A percentile compares a stretch with the other conserved stretches of the same genome.
These are phyloP conservation scores for Aspidiotus destructor DNA, from an alignment of 2,888 invertebrate species.

Conservation along the genomic window DNA sequence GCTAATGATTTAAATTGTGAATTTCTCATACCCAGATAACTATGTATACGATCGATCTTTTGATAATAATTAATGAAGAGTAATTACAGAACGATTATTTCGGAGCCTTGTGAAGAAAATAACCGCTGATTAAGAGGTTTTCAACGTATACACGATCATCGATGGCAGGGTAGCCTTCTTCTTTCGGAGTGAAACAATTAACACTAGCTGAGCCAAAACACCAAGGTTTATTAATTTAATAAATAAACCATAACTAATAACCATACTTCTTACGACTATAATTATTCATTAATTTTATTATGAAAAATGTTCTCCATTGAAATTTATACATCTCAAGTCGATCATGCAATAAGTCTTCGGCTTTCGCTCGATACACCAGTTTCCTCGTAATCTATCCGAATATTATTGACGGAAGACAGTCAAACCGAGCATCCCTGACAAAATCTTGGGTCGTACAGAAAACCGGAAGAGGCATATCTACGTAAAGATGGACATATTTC, in stretches of 20 bases:
- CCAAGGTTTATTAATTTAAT: slow-evolving; percentile 33
- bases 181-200: slow-evolving; percentile 31
- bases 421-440: too few species aligned
- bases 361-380: not conserved
- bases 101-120: slow-evolving; percentile 25
- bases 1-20: too few species aligned
- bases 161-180: slow-evolving; percentile 27
- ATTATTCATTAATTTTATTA: slow-evolving; percentile 27
- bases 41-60: not conserved
- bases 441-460: too few species aligned
- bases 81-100: slow-evolving; percentile 27
- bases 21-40: too few species aligned
- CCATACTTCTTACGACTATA: slow-evolving; percentile 7
- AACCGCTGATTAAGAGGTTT: slow-evolving; percentile 24
- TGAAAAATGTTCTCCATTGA: slow-evolving; percentile 10
- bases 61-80: slow-evolving; percentile 24
- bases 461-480: too few species aligned
- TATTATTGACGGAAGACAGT: too few species aligned
- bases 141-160: slow-evolving; percentile 6
- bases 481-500: too few species aligned
- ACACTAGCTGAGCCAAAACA: slow-evolving; percentile 32
- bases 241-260: slow-evolving; percentile 32
- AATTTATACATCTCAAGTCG: not conserved
- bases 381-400: too few species aligned
- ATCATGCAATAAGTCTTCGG: not conserved